Evolutionary conservation across 2,888 invertebrate genomes (phyloP).

Genomic region (Gibbula magus): DNA sequence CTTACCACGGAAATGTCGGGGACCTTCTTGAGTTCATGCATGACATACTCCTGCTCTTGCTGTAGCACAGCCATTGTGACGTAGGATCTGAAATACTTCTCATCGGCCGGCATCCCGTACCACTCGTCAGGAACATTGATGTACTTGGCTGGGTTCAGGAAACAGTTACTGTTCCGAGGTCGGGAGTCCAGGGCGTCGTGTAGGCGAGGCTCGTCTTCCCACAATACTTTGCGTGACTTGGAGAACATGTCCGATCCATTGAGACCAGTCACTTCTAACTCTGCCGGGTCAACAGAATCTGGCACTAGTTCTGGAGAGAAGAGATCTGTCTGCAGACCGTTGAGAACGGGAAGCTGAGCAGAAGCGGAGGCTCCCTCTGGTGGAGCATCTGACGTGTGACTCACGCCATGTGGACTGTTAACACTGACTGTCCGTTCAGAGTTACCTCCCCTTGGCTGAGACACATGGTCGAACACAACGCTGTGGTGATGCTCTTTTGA

Average conservation of each 20-base stretch:
- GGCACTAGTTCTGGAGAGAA: background rate
- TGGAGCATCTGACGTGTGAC: background rate
- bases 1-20: conserved; percentile 66
- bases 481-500: conserved; percentile 20
- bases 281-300: background rate
- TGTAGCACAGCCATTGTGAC: conserved; percentile 64
- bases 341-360: background rate
- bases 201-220: conserved; percentile 57
- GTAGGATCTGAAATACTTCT: conserved; percentile 63
- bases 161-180: conserved; percentile 38
- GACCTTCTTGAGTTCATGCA: conserved; percentile 61
- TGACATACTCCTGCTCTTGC: conserved; percentile 66
- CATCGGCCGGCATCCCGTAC: conserved; percentile 66
- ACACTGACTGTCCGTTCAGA: background rate
- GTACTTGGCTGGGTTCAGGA: conserved; percentile 59
- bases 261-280: conserved; percentile 12
- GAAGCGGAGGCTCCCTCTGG: background rate
- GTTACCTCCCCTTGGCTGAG: background rate
- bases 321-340: background rate
- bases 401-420: background rate
- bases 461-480: background rate
- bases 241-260: background rate
- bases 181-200: conserved; percentile 6
- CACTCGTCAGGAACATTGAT: conserved; percentile 67
- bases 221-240: conserved; percentile 50